phyloP scores from a whole-genome alignment of 2,113 vertebrate genomes.

The Gnathonemus longibarbis region DNA sequence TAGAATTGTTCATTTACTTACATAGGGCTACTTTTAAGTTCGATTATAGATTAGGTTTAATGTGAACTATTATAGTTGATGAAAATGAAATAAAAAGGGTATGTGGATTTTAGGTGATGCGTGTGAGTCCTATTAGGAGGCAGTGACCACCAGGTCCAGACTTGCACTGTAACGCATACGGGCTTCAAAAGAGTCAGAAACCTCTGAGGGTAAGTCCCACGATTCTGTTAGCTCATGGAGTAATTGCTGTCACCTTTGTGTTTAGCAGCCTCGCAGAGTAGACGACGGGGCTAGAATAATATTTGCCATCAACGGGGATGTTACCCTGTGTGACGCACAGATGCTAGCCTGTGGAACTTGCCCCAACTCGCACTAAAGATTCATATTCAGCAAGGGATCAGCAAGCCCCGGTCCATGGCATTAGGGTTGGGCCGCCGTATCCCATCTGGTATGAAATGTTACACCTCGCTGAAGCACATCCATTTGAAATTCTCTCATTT shows the following conservation, averaged over 20 bases:
- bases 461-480: background rate
- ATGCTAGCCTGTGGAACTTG: background rate
- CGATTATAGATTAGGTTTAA: background rate
- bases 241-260: background rate
- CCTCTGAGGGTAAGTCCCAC: background rate
- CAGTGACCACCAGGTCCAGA: background rate
- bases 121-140: background rate
- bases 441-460: background rate
- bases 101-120: background rate
- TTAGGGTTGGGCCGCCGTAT: background rate
- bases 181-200: background rate
- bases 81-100: background rate
- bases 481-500: background rate
- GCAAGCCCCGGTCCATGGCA: background rate
- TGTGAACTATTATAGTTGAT: background rate
- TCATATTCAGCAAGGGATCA: background rate
- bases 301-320: background rate
- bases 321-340: background rate
- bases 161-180: background rate
- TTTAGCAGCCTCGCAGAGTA: background rate
- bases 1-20: background rate
- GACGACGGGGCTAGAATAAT: background rate
- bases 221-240: background rate
- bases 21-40: background rate
- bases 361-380: background rate